Conservation (phyloP, 2,797 vertebrate species). For the Alauda arvensis region DNA sequence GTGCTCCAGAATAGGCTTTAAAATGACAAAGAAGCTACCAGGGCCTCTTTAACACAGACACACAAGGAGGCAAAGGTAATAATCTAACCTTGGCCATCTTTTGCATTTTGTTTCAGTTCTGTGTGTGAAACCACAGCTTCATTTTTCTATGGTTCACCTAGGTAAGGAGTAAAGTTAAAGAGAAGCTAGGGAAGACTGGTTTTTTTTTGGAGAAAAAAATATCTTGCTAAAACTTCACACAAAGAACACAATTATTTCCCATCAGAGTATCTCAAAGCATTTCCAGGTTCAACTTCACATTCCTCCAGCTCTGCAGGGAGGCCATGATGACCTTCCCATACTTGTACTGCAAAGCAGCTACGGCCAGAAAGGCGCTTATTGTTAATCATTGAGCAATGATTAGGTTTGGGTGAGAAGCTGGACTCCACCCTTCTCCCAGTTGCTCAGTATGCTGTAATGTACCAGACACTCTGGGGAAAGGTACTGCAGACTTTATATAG, state of each 20-base stretch:
- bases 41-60: neutral
- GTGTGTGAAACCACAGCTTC: neutral
- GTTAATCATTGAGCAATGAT: neutral
- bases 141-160: neutral
- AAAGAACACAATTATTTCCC: neutral
- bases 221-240: neutral
- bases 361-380: neutral
- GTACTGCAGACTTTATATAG: neutral
- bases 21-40: neutral
- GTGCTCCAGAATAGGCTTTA: neutral
- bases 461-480: neutral
- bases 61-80: neutral
- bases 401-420: neutral
- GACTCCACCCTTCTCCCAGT: neutral
- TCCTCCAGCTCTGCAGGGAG: neutral
- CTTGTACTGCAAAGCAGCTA: rapidly evolving
- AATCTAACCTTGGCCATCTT: neutral
- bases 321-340: neutral
- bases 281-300: neutral
- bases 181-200: neutral
- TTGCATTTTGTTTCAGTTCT: neutral
- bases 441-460: neutral
- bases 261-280: neutral
- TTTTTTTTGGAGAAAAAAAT: neutral
- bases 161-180: neutral